A percentile compares a stretch with the other conserved stretches of the same genome.
phyloP scores from a whole-genome alignment of 2,888 invertebrate genomes.

The Lymantria monacha region DNA sequence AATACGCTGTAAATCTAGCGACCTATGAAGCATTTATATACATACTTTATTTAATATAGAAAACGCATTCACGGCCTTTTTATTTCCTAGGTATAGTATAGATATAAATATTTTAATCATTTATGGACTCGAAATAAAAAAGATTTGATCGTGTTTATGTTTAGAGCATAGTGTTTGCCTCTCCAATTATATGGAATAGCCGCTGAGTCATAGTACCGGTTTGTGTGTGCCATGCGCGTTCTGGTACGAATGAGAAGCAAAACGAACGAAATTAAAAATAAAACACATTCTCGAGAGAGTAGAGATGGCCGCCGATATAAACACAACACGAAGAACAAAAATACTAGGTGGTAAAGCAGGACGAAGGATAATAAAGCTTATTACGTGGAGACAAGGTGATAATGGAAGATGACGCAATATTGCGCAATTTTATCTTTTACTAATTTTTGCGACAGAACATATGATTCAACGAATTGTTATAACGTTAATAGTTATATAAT shows the following conservation, averaged over 20 bases:
- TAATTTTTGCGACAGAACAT: neutral
- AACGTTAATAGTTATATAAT: too few species aligned
- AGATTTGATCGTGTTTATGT: neutral
- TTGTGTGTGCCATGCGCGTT: conserved; percentile 31
- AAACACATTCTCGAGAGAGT: conserved; percentile 19
- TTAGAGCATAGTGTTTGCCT: conserved; percentile 16
- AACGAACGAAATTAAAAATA: conserved; percentile 35
- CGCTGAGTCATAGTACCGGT: conserved; percentile 34
- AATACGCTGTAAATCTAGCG: too few species aligned
- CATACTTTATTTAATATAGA: too few species aligned
- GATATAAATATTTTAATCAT: too few species aligned
- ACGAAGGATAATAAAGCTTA: conserved; percentile 28
- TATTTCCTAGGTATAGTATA: too few species aligned
- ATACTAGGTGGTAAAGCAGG: conserved; percentile 22
- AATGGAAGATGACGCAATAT: conserved; percentile 30
- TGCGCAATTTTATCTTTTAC: conserved; percentile 23
- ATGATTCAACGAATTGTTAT: too few species aligned
- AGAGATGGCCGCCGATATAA: conserved; percentile 30
- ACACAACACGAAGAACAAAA: conserved; percentile 11
- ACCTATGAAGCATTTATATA: too few species aligned
- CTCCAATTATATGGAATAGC: conserved; percentile 28
- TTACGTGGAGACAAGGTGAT: conserved; percentile 14
- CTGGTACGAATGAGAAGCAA: conserved; percentile 36
- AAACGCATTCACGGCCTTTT: too few species aligned
- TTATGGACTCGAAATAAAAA: too few species aligned